Percentiles rank a stretch among this genome's conserved stretches.
Conservation (phyloP, 2,888 invertebrate genomes). For the Neocrepidodera transversa region DNA sequence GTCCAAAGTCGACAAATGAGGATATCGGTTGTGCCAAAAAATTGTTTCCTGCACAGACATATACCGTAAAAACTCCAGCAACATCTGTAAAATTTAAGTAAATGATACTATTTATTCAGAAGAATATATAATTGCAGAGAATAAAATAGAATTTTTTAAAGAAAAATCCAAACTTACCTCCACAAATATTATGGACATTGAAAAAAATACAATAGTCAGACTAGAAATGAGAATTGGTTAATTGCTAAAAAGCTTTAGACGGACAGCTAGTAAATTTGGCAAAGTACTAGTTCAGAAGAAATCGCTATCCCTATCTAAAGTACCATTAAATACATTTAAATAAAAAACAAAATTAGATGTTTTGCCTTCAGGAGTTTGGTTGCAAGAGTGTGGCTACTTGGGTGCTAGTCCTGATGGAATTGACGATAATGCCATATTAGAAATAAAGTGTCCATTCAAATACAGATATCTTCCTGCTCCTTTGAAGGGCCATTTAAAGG, state of each 20-base stretch:
- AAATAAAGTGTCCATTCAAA: slow-evolving; percentile 10
- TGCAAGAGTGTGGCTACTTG: neutral
- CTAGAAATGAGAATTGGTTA: slow-evolving; percentile 21
- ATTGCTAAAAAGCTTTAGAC: slow-evolving; percentile 17
- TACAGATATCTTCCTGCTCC: too few relatives aligned
- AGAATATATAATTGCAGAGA: too few relatives aligned
- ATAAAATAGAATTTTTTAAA: too few relatives aligned
- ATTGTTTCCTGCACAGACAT: too few relatives aligned
- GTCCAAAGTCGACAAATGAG: too few relatives aligned
- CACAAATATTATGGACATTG: too few relatives aligned
- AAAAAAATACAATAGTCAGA: too few relatives aligned
- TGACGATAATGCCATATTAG: neutral
- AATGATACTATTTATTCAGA: too few relatives aligned
- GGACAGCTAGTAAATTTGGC: slow-evolving; percentile 24
- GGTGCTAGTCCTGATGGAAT: slow-evolving; percentile 11
- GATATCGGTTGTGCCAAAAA: too few relatives aligned
- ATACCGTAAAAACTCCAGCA: too few relatives aligned
- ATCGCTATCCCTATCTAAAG: slow-evolving; percentile 13
- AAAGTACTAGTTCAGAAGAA: slow-evolving; percentile 6
- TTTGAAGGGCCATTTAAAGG: neutral
- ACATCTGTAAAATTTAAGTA: too few relatives aligned
- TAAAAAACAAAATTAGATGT: neutral
- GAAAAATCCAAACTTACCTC: too few relatives aligned
- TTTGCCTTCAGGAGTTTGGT: neutral
- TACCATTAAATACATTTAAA: neutral